Conservation (phyloP, 2,888 invertebrate genomes). For the Halictus ligatus region DNA sequence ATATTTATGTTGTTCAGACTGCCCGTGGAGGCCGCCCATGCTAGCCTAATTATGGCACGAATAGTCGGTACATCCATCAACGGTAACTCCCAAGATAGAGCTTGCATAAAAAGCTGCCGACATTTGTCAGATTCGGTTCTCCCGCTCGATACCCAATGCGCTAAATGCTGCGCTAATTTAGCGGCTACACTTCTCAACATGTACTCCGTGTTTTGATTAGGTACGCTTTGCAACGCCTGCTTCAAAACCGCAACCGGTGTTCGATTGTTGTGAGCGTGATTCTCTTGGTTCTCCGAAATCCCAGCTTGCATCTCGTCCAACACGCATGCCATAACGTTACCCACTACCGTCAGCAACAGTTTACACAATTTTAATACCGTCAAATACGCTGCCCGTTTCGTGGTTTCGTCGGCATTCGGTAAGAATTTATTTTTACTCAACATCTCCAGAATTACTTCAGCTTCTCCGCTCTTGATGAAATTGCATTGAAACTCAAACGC, state of each 20-base stretch:
- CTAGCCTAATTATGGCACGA: slow-evolving; percentile 90
- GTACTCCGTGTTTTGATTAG: slow-evolving; percentile 93
- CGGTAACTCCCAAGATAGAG: slow-evolving; percentile 90
- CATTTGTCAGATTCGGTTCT: slow-evolving; percentile 85
- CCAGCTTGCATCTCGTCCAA: slow-evolving; percentile 86
- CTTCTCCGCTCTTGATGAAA: slow-evolving; percentile 89
- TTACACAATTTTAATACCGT: slow-evolving; percentile 95
- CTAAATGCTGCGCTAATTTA: slow-evolving; percentile 92
- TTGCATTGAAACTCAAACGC: slow-evolving; percentile 89
- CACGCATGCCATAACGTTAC: slow-evolving; percentile 90
- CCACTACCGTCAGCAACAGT: slow-evolving; percentile 94
- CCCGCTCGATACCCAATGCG: slow-evolving; percentile 88
- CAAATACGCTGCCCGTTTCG: slow-evolving; percentile 93
- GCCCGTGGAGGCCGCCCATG: slow-evolving; percentile 92
- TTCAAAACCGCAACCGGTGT: slow-evolving; percentile 87
- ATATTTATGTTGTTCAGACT: slow-evolving; percentile 87
- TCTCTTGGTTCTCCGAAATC: slow-evolving; percentile 84
- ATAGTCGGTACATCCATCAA: slow-evolving; percentile 88
- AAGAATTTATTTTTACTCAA: slow-evolving; percentile 94
- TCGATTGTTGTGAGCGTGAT: slow-evolving; percentile 79
- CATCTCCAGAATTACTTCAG: slow-evolving; percentile 90
- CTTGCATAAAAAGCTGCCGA: slow-evolving; percentile 86
- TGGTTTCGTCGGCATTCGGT: slow-evolving; percentile 91
- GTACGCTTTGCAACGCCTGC: slow-evolving; percentile 93
- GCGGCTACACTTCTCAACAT: slow-evolving; percentile 93